Conservation (phyloP, 2,888 invertebrate species). For the Drosophila nr. medialis region DNA sequence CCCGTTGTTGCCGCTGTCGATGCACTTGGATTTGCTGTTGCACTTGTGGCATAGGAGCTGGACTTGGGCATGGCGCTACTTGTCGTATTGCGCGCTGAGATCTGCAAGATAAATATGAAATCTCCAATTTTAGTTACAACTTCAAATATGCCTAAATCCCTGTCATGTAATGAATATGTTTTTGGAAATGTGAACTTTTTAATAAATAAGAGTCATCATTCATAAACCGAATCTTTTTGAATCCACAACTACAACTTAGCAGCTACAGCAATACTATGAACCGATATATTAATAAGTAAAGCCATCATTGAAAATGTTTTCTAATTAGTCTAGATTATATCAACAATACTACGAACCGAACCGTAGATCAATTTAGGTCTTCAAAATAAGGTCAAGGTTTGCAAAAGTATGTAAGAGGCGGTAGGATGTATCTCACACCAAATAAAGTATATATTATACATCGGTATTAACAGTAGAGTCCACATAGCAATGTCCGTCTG, state of each 20-base stretch:
- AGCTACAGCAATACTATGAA: neutral
- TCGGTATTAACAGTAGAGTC: neutral
- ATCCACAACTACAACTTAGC: neutral
- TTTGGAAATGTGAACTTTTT: neutral
- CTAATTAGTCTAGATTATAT: neutral
- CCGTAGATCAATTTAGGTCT: neutral
- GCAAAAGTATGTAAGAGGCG: neutral
- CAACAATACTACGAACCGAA: neutral
- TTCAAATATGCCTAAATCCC: neutral
- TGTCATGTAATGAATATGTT: neutral
- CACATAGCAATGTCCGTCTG: neutral
- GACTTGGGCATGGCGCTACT: slow-evolving; percentile 44
- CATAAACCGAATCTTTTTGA: neutral
- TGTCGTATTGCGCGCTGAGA: slow-evolving; percentile 62
- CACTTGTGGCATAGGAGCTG: slow-evolving; percentile 31
- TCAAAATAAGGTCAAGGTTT: neutral
- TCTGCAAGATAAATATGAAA: slow-evolving; percentile 60
- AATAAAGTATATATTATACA: neutral
- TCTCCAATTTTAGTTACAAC: neutral
- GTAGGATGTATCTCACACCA: neutral
- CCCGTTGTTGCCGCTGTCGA: slow-evolving; percentile 35
- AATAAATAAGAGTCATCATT: neutral
- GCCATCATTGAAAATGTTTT: neutral
- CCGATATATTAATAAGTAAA: neutral
- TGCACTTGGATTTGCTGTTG: slow-evolving; percentile 25